phyloP scores from a whole-genome alignment of 2,888 invertebrate genomes.

The Drosophila algonquin region DNA sequence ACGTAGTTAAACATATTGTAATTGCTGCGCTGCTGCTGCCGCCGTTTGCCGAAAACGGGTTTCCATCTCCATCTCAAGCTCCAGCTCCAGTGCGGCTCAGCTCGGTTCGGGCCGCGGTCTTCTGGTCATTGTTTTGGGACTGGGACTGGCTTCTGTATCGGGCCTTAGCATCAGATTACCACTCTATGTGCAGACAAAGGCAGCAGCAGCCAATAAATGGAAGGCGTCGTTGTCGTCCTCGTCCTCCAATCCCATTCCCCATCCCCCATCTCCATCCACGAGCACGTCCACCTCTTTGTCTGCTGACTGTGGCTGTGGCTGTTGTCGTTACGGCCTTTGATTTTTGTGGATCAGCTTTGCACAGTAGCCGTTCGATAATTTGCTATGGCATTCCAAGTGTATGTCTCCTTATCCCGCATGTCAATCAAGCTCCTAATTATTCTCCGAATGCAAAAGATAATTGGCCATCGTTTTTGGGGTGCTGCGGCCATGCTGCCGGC shows the following conservation, averaged over 20 bases:
- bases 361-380: slow-evolving; percentile 83
- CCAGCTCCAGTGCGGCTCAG: background rate
- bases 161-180: slow-evolving; percentile 81
- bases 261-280: slow-evolving; percentile 12
- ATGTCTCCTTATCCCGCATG: slow-evolving; percentile 84
- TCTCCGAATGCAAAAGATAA: slow-evolving; percentile 84
- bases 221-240: slow-evolving; percentile 68
- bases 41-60: slow-evolving; percentile 69
- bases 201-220: slow-evolving; percentile 71
- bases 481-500: slow-evolving; percentile 34
- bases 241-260: slow-evolving; percentile 2
- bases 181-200: slow-evolving; percentile 74
- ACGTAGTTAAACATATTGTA: slow-evolving; percentile 84
- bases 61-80: slow-evolving; percentile 30
- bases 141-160: slow-evolving; percentile 55
- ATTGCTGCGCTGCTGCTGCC: slow-evolving; percentile 71
- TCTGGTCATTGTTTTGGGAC: slow-evolving; percentile 70
- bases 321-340: slow-evolving; percentile 59
- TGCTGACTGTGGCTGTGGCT: slow-evolving; percentile 11
- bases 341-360: slow-evolving; percentile 72
- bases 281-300: background rate
- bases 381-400: slow-evolving; percentile 84
- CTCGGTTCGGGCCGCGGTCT: slow-evolving; percentile 16
- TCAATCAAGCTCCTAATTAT: slow-evolving; percentile 84
- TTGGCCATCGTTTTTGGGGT: slow-evolving; percentile 73